Conservation (phyloP, 2,113 vertebrate species). For the Aptenodytes forsteri region DNA sequence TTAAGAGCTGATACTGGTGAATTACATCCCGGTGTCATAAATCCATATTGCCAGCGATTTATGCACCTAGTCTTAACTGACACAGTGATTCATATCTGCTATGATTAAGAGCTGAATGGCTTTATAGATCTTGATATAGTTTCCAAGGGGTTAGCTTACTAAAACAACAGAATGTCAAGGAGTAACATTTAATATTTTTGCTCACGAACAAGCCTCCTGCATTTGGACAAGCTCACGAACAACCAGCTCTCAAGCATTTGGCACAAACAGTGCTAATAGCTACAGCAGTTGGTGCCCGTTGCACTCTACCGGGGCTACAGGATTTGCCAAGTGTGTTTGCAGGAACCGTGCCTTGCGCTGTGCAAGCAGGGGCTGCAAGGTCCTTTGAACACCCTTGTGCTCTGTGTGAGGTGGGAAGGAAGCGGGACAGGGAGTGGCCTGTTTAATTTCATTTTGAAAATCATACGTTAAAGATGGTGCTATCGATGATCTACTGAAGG, state of each 20-base stretch:
- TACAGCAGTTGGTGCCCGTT: not conserved
- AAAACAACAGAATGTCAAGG: constrained; percentile 44
- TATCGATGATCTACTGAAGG: constrained; percentile 61
- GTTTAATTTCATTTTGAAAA: constrained; percentile 50
- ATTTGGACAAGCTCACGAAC: not conserved
- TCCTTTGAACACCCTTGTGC: not conserved
- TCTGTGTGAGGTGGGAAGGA: not conserved
- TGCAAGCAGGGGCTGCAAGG: not conserved
- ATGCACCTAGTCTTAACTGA: constrained; percentile 44
- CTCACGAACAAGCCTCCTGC: not conserved
- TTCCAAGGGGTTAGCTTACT: constrained; percentile 37
- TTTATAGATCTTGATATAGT: constrained; percentile 49
- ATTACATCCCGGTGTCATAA: constrained; percentile 49
- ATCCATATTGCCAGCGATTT: constrained; percentile 42
- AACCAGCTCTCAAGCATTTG: not conserved
- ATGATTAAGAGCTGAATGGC: constrained; percentile 48
- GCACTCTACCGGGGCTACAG: not conserved
- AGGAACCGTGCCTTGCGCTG: not conserved
- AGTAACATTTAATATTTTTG: constrained; percentile 13
- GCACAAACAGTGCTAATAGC: not conserved
- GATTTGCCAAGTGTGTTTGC: not conserved
- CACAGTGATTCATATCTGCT: constrained; percentile 57
- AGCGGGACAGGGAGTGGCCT: not conserved
- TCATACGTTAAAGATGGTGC: constrained; percentile 6
- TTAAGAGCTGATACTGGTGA: constrained; percentile 44